Evolutionary conservation across 2,113 vertebrate species (phyloP), one percentile per base, ranked within the genome.

Genomic region (Psophia crepitans): DNA sequence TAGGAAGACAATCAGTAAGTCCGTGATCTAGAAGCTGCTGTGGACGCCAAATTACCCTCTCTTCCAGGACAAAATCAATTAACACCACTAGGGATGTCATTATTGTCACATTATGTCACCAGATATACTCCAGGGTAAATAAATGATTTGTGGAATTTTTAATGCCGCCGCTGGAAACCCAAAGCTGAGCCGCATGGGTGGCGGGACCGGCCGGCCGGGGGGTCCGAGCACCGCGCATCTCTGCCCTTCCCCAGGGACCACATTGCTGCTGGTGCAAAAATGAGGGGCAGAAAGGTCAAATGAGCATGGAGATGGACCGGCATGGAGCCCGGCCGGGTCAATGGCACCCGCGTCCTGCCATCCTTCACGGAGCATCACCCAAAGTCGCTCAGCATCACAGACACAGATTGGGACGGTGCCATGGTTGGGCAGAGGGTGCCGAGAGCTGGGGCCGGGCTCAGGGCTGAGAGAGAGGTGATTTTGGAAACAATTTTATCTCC

Each of bases 21-120:
- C 98, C 97, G 70, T 95, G 98, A 98, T 98, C 97, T 82, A 84
- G 97, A 97, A 97, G 96, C 97, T 96, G 94, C 98, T 15, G 89
- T 74, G 96, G 98, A 98, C 87, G 95, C 98, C 98, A 98, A 98
- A 98, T 98, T 98, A 98, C 97, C 98, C 94, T 97, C 96, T 97
- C 98, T 96, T 98, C 95, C 98, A 98, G 98, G 98, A 98, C 98
- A 98, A 98, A 98, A 98, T 99, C 98, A 99, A 98, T 98, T 98
- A 98, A 98, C 98, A 98, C 98, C 98, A 98, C 98, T 63, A 96
- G 98, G 98, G 98, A 98, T 97, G 98, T 98, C 98, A 98, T 98
- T 98, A 98, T 98, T 98, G 98, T 98, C 98, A 98, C 98, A 98
- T 98, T 98, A 98, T 98, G 98, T 98, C 98, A 98, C 98, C 87